phyloP scores from a whole-genome alignment of 2,888 invertebrate genomes.

The Polydrusus tereticollis region DNA sequence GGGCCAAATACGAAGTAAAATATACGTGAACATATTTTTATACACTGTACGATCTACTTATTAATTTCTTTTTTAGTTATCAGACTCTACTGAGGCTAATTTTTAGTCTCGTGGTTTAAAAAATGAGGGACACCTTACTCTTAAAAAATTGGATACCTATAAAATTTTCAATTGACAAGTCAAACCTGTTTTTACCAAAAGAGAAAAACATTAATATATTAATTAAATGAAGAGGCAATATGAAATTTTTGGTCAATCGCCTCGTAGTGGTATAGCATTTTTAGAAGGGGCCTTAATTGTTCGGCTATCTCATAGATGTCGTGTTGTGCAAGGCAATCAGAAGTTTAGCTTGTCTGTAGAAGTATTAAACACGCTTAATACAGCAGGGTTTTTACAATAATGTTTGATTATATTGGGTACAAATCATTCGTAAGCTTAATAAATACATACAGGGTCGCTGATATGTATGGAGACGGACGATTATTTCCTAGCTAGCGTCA shows the following conservation, averaged over 20 bases:
- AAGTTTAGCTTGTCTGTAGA: conserved; percentile 64
- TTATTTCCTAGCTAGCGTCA: too few relatives aligned
- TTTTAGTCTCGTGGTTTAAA: too few relatives aligned
- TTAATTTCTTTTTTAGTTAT: too few relatives aligned
- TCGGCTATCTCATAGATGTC: conserved; percentile 66
- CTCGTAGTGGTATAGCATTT: conserved; percentile 48
- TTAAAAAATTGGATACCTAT: too few relatives aligned
- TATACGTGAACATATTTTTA: too few relatives aligned
- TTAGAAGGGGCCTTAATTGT: conserved; percentile 67
- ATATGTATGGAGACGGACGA: too few relatives aligned
- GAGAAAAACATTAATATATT: neutral
- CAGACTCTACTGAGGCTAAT: too few relatives aligned
- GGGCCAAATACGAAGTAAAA: too few relatives aligned
- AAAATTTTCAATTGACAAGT: neutral
- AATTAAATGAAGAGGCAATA: conserved; percentile 8
- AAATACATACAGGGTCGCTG: too few relatives aligned
- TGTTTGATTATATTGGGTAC: conserved; percentile 7
- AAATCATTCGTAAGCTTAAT: neutral
- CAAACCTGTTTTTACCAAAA: neutral
- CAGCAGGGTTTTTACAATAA: conserved; percentile 4
- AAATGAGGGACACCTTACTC: too few relatives aligned
- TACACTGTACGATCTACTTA: too few relatives aligned
- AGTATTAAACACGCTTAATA: conserved; percentile 30
- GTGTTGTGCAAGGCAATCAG: conserved; percentile 68
- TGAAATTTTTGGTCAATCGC: conserved; percentile 18